Conservation (phyloP, 2,888 invertebrate genomes). For the Sacculina carcini region DNA sequence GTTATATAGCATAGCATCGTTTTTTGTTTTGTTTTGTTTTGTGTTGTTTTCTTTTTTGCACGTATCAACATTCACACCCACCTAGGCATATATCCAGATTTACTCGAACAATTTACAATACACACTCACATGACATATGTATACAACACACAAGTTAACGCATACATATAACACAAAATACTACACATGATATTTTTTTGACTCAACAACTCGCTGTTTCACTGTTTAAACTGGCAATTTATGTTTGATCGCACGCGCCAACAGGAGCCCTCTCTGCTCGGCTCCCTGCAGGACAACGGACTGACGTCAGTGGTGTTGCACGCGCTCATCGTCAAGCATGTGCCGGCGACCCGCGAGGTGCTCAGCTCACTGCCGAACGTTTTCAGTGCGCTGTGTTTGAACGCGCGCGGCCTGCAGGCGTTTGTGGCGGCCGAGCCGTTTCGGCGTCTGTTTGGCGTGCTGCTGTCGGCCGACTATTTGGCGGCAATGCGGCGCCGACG, state of each 20-base stretch:
- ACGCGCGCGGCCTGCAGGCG: conserved; percentile 46
- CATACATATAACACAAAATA: too few species aligned
- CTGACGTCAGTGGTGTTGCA: conserved; percentile 59
- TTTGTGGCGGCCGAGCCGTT: conserved; percentile 56
- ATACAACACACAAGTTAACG: too few species aligned
- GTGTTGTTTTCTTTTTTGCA: too few species aligned
- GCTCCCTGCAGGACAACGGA: conserved; percentile 59
- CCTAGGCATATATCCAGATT: too few species aligned
- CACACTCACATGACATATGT: too few species aligned
- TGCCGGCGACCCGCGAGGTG: conserved; percentile 25
- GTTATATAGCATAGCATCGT: too few species aligned
- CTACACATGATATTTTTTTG: too few species aligned
- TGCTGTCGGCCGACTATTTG: conserved; percentile 53
- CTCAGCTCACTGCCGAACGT: conserved; percentile 64
- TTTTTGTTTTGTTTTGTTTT: too few species aligned
- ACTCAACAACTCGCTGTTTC: not conserved
- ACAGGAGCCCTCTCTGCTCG: conserved; percentile 56
- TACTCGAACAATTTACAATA: too few species aligned
- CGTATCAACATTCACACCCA: too few species aligned
- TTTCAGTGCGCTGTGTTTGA: conserved; percentile 59
- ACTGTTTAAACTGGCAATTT: conserved; percentile 14
- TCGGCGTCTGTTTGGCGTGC: conserved; percentile 40
- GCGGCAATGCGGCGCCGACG: conserved; percentile 58
- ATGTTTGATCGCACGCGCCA: too few species aligned
- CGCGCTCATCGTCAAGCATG: conserved; percentile 49